Evolutionary conservation across 2,797 vertebrate genomes (phyloP).

Genomic region (Pseudochirops corinnae): DNA sequence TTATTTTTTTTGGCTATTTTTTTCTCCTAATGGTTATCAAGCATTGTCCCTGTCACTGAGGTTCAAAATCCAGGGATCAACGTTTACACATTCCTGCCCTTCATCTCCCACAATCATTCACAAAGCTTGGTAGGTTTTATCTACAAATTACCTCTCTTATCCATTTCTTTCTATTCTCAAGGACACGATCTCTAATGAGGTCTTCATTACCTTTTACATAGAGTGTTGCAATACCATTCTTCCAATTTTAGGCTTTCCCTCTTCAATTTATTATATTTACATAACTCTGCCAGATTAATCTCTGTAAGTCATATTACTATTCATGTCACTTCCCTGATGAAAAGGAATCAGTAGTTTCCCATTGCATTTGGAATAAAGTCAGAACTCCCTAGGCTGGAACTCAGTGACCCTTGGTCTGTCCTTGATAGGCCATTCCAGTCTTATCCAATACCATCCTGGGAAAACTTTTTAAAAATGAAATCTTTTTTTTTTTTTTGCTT

Average conservation of each 20-base stretch:
- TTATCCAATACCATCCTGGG: not conserved
- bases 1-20: not conserved
- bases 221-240: not conserved
- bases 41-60: not conserved
- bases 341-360: not conserved
- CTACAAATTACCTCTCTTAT: not conserved
- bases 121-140: not conserved
- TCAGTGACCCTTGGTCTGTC: not conserved
- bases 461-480: not conserved
- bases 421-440: not conserved
- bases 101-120: not conserved
- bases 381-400: not conserved
- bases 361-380: not conserved
- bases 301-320: not conserved
- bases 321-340: not conserved
- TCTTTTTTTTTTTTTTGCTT: too few relatives aligned
- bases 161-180: slow-evolving; percentile 13
- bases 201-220: not conserved
- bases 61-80: not conserved
- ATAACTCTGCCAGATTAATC: not conserved
- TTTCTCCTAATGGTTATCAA: not conserved
- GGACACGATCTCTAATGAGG: not conserved
- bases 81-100: not conserved
- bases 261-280: not conserved
- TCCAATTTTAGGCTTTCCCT: not conserved